These are phyloP conservation scores for Drosophila miranda DNA, from an alignment of 1,140 invertebrate genomes.

Conservation along the genomic window DNA sequence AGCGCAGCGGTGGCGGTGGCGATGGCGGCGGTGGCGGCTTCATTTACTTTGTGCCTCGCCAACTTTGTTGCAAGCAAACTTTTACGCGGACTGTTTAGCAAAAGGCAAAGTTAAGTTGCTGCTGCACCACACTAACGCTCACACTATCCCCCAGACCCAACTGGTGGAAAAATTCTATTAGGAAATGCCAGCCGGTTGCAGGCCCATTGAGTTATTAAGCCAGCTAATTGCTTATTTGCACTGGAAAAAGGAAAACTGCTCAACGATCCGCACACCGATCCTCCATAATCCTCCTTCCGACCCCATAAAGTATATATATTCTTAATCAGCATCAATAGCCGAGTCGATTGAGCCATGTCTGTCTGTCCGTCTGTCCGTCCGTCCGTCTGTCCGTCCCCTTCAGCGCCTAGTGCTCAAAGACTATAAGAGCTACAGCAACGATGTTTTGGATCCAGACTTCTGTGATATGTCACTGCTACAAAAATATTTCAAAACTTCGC, in stretches of 20 bases:
- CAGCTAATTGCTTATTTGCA: constrained; percentile 79
- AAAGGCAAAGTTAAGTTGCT: constrained; percentile 52
- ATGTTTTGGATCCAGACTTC: too few relatives aligned
- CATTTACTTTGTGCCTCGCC: constrained; percentile 73
- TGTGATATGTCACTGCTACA: too few relatives aligned
- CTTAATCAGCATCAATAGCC: too few relatives aligned
- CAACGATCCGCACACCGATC: constrained; percentile 12
- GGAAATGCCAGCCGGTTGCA: constrained; percentile 61
- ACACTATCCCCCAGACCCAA: too few relatives aligned
- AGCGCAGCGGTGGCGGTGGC: constrained; percentile 24
- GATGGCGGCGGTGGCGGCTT: constrained; percentile 41
- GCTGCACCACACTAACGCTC: neutral
- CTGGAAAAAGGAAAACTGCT: constrained; percentile 25
- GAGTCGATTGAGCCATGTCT: too few relatives aligned
- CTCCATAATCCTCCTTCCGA: too few relatives aligned
- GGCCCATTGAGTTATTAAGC: constrained; percentile 76
- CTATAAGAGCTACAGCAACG: too few relatives aligned
- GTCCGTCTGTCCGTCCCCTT: too few relatives aligned
- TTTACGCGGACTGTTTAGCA: constrained; percentile 75
- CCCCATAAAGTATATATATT: too few relatives aligned
- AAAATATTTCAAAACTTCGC: too few relatives aligned
- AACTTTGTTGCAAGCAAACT: constrained; percentile 73
- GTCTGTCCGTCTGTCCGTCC: too few relatives aligned
- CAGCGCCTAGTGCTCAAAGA: too few relatives aligned
- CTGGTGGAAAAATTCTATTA: constrained; percentile 61